A percentile compares a stretch with the other conserved stretches of the same genome.
Evolutionary conservation across 2,113 vertebrate genomes (phyloP).

Genomic region (Mesoclemmys tuberculata): DNA sequence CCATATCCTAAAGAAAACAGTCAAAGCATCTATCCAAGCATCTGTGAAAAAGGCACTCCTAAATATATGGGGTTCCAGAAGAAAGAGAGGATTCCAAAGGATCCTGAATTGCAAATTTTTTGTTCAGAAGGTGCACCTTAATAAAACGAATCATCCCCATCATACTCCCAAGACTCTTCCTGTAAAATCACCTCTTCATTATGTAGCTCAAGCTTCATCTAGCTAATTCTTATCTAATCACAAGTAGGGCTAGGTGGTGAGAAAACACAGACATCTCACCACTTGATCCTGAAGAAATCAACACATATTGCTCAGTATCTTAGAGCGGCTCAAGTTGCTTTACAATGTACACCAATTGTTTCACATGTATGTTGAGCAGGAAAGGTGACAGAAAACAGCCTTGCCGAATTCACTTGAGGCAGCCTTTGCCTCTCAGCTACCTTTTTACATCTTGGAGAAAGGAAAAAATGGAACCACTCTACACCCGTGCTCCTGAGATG

Average conservation of each 20-base stretch:
- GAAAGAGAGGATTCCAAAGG: neutral
- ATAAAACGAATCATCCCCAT: neutral
- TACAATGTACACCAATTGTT: neutral
- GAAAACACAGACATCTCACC: neutral
- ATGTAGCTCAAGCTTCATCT: neutral
- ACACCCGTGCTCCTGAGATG: neutral
- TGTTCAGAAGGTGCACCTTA: neutral
- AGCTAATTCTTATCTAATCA: neutral
- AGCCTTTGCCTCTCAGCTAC: neutral
- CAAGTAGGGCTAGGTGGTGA: neutral
- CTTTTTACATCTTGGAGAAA: neutral
- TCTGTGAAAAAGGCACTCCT: neutral
- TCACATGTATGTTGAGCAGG: neutral
- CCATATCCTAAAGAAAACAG: neutral
- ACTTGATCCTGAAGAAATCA: neutral
- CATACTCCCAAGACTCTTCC: neutral
- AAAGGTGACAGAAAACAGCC: neutral
- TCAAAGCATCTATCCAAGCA: neutral
- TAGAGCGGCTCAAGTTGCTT: neutral
- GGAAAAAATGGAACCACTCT: neutral
- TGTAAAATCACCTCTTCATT: neutral
- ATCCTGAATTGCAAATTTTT: rapidly evolving
- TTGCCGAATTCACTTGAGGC: neutral
- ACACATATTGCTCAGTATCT: neutral
- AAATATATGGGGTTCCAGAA: neutral